Conservation (phyloP, 1,140 invertebrate species). For the Drosophila pseudoananassae region DNA sequence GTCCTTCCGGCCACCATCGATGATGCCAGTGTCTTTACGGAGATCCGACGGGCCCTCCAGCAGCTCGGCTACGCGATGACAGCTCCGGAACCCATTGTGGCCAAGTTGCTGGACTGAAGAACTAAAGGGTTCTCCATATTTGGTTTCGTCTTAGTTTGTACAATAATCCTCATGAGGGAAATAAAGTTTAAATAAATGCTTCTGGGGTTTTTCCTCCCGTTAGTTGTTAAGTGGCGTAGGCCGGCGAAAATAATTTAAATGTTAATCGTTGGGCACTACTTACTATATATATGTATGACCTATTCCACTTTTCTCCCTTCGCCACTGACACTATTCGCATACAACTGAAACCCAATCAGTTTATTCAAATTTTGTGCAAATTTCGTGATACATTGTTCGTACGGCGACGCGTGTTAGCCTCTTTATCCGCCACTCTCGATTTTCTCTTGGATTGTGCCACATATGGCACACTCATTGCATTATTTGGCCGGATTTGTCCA, state of each 20-base stretch:
- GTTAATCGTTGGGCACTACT: slow-evolving; percentile 47
- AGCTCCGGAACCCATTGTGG: slow-evolving; percentile 87
- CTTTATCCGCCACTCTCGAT: background rate
- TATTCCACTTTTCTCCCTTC: slow-evolving; percentile 15
- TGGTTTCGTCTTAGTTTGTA: slow-evolving; percentile 19
- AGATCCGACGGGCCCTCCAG: slow-evolving; percentile 88
- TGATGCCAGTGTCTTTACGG: slow-evolving; percentile 92
- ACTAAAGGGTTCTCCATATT: background rate
- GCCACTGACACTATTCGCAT: slow-evolving; percentile 38
- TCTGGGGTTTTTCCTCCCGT: slow-evolving; percentile 25
- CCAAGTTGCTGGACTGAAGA: slow-evolving; percentile 63
- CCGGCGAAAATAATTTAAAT: slow-evolving; percentile 71
- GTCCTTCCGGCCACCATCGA: slow-evolving; percentile 95
- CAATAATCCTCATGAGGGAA: slow-evolving; percentile 6
- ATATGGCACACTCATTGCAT: slow-evolving; percentile 19
- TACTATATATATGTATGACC: slow-evolving; percentile 19
- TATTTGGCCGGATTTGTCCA: slow-evolving; percentile 43
- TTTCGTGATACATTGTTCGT: slow-evolving; percentile 60
- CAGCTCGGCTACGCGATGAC: slow-evolving; percentile 90
- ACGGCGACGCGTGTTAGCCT: background rate
- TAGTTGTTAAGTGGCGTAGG: slow-evolving; percentile 41
- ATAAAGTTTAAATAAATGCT: slow-evolving; percentile 40
- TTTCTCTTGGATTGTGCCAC: background rate
- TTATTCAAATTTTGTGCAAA: slow-evolving; percentile 82
- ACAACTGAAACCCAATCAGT: slow-evolving; percentile 66